A percentile compares a stretch with the other conserved stretches of the same genome.
Evolutionary conservation across 2,888 invertebrate genomes (phyloP).

Genomic region (Gastrophysa polygoni): DNA sequence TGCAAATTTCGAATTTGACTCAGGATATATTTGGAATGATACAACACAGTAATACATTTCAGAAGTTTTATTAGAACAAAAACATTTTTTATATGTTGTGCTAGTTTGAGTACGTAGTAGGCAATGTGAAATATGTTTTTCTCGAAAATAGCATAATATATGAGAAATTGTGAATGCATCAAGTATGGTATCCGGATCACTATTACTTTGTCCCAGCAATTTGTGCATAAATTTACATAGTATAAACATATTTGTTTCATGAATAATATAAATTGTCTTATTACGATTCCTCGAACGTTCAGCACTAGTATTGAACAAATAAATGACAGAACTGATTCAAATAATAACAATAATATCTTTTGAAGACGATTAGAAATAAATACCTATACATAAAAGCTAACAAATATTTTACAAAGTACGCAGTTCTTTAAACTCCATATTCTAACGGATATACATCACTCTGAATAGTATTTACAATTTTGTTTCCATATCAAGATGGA

Average conservation of each 20-base stretch:
- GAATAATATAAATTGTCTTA: neutral
- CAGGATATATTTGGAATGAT: neutral
- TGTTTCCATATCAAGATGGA: too few relatives aligned
- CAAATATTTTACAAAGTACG: slow-evolving; percentile 14
- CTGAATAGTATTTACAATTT: slow-evolving; percentile 5
- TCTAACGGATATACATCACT: neutral
- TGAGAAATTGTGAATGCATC: neutral
- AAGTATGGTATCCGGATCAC: neutral
- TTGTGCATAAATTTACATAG: slow-evolving; percentile 10
- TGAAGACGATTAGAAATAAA: slow-evolving; percentile 12
- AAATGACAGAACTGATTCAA: slow-evolving; percentile 5
- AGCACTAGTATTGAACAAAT: neutral
- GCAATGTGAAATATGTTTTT: neutral
- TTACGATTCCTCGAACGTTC: neutral
- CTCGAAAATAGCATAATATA: neutral
- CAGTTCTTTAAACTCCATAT: neutral
- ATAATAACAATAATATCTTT: slow-evolving; percentile 17
- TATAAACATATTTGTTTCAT: neutral
- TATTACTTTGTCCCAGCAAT: neutral
- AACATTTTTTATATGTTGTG: slow-evolving; percentile 14
- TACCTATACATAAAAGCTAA: slow-evolving; percentile 5
- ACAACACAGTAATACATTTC: neutral
- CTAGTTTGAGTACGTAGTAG: neutral
- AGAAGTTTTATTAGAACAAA: slow-evolving; percentile 14
- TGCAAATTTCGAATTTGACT: too few relatives aligned